Evolutionary conservation across 2,797 vertebrate genomes (phyloP).

Genomic region (Anniella stebbinsi): DNA sequence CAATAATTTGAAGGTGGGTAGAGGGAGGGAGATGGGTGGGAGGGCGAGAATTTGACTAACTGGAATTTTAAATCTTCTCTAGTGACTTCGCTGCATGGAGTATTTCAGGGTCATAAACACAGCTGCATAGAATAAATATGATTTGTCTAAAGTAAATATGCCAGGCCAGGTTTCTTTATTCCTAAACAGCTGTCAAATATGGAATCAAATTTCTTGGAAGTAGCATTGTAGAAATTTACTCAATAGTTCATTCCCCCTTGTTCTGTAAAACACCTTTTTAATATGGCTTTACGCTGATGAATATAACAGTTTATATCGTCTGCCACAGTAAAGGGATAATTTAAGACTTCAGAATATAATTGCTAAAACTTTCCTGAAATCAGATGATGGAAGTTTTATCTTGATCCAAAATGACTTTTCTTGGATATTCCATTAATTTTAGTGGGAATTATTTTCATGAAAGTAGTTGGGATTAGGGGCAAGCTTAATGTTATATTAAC

Average conservation of each 20-base stretch:
- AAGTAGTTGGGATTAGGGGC: neutral
- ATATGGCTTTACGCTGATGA: neutral
- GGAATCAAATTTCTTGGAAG: slow-evolving; percentile 25
- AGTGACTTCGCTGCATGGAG: slow-evolving; percentile 59
- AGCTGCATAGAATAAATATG: slow-evolving; percentile 59
- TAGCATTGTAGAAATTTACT: slow-evolving; percentile 19
- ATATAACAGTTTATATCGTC: neutral
- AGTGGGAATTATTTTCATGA: slow-evolving; percentile 14
- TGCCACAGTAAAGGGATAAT: slow-evolving; percentile 1
- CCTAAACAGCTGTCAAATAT: slow-evolving; percentile 21
- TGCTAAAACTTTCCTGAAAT: slow-evolving; percentile 17
- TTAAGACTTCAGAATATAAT: slow-evolving; percentile 9
- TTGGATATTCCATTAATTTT: neutral
- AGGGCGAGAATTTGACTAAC: slow-evolving; percentile 25
- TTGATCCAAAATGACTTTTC: neutral
- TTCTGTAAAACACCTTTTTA: neutral
- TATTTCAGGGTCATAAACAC: slow-evolving; percentile 64
- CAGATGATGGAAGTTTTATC: neutral
- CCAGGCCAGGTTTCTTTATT: neutral
- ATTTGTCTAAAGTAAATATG: slow-evolving; percentile 41
- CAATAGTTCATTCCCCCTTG: neutral
- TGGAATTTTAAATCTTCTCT: slow-evolving; percentile 46
- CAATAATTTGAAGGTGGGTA: slow-evolving; percentile 31
- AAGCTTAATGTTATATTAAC: neutral
- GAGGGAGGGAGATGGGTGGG: neutral